phyloP scores from a whole-genome alignment of 1,140 invertebrate species.

The Parapsyche elsis region DNA sequence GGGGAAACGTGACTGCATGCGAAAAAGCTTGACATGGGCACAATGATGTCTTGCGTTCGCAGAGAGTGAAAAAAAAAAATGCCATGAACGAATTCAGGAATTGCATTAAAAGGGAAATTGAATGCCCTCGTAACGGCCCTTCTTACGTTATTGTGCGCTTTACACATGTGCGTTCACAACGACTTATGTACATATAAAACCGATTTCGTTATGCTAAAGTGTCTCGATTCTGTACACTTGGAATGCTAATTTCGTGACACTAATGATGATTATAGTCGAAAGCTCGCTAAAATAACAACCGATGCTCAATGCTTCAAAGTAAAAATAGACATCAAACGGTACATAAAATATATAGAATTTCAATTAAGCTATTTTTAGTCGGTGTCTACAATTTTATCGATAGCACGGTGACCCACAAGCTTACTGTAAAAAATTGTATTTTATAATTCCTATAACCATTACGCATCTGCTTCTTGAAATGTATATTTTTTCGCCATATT shows the following conservation, averaged over 20 bases:
- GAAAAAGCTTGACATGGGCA: conserved; percentile 27
- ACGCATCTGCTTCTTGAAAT: background rate
- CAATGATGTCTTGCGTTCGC: conserved; percentile 38
- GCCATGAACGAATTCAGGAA: conserved; percentile 15
- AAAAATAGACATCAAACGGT: no score
- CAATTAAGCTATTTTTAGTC: no score
- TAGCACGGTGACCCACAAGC: background rate
- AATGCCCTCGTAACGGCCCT: conserved; percentile 39
- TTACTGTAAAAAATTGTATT: background rate
- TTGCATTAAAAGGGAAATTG: conserved; percentile 41
- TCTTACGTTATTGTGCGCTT: conserved; percentile 21
- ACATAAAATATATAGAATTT: no score
- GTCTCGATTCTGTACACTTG: background rate
- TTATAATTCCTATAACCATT: background rate
- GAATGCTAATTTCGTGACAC: no score
- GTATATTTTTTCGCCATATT: background rate
- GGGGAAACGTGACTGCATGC: conserved; percentile 24
- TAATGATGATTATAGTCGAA: no score
- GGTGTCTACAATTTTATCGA: no score
- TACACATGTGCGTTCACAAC: background rate
- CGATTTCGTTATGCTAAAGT: background rate
- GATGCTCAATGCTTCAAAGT: no score
- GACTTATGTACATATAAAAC: background rate
- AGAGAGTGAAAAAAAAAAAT: conserved; percentile 33
- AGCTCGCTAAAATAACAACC: no score